phyloP scores from a whole-genome alignment of 2,888 invertebrate genomes.

The Oxystoma pomonae region DNA sequence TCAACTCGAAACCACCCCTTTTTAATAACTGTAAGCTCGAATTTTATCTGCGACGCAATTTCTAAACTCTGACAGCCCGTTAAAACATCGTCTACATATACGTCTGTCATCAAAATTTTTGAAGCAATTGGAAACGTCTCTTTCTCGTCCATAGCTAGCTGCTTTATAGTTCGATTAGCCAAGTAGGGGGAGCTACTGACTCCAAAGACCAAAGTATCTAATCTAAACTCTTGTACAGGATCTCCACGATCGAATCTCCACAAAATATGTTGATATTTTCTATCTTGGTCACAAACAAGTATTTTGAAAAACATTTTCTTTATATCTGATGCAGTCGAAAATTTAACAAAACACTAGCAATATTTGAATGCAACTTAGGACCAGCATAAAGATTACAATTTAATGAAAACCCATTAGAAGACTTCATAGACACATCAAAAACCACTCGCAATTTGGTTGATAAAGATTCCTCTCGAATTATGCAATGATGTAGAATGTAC shows the following conservation, averaged over 20 bases:
- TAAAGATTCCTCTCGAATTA: background rate
- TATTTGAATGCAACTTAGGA: slow-evolving; percentile 1
- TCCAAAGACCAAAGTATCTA: slow-evolving; percentile 4
- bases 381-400: background rate
- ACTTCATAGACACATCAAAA: background rate
- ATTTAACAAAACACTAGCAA: background rate
- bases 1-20: too few species aligned
- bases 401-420: background rate
- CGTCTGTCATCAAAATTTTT: too few species aligned
- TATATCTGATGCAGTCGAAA: slow-evolving; percentile 5
- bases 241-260: background rate
- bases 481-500: slow-evolving; percentile 3
- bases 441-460: slow-evolving; percentile 2
- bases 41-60: too few species aligned
- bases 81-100: too few species aligned
- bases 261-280: too few species aligned
- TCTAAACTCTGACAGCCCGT: too few species aligned
- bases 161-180: background rate
- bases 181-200: slow-evolving; percentile 1
- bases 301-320: too few species aligned
- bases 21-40: too few species aligned
- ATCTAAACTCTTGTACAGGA: slow-evolving; percentile 1
- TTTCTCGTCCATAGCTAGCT: too few species aligned
- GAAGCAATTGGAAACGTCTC: too few species aligned
- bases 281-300: too few species aligned